Base-by-base conservation (phyloP, 1,140 invertebrate species). In the Cydia strobilella region DNA sequence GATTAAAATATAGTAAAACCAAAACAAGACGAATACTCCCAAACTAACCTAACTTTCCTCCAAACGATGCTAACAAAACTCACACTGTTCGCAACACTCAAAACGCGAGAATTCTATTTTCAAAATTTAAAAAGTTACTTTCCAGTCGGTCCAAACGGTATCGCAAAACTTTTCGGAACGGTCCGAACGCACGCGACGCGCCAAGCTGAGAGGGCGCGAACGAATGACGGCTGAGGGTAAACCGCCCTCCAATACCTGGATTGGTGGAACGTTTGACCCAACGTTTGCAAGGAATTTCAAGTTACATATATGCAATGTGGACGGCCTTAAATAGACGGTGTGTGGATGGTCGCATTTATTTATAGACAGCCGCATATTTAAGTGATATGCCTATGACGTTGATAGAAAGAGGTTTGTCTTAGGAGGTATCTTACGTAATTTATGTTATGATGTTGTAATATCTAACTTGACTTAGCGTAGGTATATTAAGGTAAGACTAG, bases 211-310 rank as follows among this genome's bases (percentile, higher is more conserved):
- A 69, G 65, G 65, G 65, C 65, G 65, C 27, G 65, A 69, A 31
- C 31, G 65, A 69, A 42, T 69, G 65, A 69, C 27, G 65, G 35
- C 6, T 39, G 65, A 69, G 27, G 65, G 65, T 35, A 42, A 69
- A 69, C 65, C 65, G 15, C 65, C 65, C 65, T 39, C 31, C 23
- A 18, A n/a, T 69, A 69, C n/a, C 65, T 35, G 27, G 35, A 39
- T 35, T 69, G 65, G 65, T 27, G 27, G 15, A 69, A 69, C 15
- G 31, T 69, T 69, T 39, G 65, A 42, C 9, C 65, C 35, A 69
- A 69, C 31, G n/a, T 35, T 18, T 35, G 54, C n/a, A 39, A 31
- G 63, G 63, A 66, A 66, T 66, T 66, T 54, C 51, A 18, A 66
- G 27, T 66, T 63, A 27, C 27, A 7, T 20, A 27, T 63, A 7